A percentile compares a stretch with the other conserved stretches of the same genome.
Conservation (phyloP, 2,797 vertebrate species). For the Phalloptychus januarius region DNA sequence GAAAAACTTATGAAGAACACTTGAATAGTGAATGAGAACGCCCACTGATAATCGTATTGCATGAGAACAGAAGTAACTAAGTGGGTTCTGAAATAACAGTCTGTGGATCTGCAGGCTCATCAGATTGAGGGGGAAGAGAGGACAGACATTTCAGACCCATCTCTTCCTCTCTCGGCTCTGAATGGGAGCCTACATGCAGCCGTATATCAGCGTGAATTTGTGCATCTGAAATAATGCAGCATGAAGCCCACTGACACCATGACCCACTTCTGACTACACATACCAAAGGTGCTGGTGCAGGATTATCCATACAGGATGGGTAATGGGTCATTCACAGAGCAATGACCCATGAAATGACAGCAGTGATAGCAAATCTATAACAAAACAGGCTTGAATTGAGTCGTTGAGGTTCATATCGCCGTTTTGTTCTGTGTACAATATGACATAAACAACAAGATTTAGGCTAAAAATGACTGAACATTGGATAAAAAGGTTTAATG, state of each 20-base stretch:
- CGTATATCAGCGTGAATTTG: neutral
- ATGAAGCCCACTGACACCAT: conserved; percentile 66
- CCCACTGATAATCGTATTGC: neutral
- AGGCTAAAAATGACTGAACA: neutral
- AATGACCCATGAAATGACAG: neutral
- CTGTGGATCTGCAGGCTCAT: neutral
- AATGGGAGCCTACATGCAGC: neutral
- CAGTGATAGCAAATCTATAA: neutral
- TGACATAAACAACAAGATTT: neutral
- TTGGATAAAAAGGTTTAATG: neutral
- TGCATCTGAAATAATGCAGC: conserved; percentile 27
- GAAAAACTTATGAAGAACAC: neutral
- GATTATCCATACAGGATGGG: conserved; percentile 21
- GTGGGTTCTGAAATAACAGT: neutral
- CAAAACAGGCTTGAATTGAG: neutral
- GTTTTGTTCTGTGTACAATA: neutral
- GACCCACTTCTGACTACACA: conserved; percentile 67
- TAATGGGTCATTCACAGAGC: neutral
- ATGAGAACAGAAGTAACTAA: neutral
- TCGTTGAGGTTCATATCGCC: neutral
- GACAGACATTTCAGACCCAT: conserved; percentile 11
- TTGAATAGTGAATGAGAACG: neutral
- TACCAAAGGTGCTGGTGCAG: conserved; percentile 20
- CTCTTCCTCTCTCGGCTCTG: conserved; percentile 7
- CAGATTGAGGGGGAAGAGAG: neutral